Conservation (phyloP, 2,888 invertebrate genomes). For the Volucella zonaria region DNA sequence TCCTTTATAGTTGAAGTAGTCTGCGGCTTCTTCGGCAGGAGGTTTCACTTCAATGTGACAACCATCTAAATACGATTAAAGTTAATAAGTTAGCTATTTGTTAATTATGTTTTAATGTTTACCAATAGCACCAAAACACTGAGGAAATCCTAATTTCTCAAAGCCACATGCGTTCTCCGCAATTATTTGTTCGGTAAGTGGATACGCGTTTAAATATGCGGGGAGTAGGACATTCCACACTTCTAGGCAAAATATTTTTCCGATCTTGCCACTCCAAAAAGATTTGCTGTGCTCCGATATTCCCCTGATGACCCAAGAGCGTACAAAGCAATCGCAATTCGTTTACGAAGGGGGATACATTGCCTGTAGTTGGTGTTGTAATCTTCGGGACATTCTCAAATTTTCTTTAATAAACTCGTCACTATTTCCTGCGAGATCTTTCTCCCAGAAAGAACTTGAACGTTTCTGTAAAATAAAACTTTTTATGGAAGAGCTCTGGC, state of each 20-base stretch:
- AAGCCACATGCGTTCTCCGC: not conserved
- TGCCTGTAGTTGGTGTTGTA: not conserved
- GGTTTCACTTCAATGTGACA: no score
- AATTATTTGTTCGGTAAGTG: not conserved
- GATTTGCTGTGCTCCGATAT: slow-evolving; percentile 1
- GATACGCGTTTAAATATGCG: slow-evolving; percentile 6
- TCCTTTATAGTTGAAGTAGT: no score
- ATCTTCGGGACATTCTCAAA: slow-evolving; percentile 73
- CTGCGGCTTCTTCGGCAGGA: no score
- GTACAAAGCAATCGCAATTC: slow-evolving; percentile 6
- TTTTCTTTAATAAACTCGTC: slow-evolving; percentile 57
- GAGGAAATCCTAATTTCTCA: slow-evolving; percentile 15
- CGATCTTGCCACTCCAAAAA: slow-evolving; percentile 8
- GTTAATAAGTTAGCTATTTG: no score
- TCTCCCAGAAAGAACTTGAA: no score
- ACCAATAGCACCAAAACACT: slow-evolving; percentile 12
- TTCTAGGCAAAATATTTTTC: not conserved
- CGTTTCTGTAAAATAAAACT: no score
- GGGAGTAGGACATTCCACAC: slow-evolving; percentile 7
- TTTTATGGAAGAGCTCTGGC: no score
- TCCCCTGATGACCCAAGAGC: slow-evolving; percentile 19
- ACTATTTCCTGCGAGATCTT: not conserved
- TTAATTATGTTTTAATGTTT: no score
- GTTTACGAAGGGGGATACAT: slow-evolving; percentile 1
- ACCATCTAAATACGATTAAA: no score